A percentile compares a stretch with the other conserved stretches of the same genome.
Conservation (phyloP, 2,797 vertebrate species). For the Merluccius polli region DNA sequence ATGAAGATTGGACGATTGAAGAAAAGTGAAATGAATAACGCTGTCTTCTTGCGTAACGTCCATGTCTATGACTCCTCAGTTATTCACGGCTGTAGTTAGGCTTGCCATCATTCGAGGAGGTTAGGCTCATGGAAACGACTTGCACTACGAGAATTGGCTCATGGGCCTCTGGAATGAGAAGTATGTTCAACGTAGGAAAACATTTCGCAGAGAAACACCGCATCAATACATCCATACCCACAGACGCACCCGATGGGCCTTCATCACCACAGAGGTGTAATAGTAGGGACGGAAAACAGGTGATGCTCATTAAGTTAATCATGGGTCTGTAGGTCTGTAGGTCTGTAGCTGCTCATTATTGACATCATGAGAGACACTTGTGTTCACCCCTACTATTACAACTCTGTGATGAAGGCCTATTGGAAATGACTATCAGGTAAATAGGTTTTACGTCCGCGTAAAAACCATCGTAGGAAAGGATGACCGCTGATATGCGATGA, state of each 20-base stretch:
- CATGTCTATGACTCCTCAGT: not conserved
- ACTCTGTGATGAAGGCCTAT: not conserved
- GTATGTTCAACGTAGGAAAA: constrained; percentile 50
- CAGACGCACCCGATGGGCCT: constrained; percentile 10
- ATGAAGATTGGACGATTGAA: not conserved
- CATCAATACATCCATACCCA: constrained; percentile 6
- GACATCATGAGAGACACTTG: not conserved
- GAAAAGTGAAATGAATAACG: not conserved
- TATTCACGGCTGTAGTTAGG: not conserved
- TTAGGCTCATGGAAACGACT: not conserved
- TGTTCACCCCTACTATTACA: not conserved
- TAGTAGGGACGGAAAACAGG: not conserved
- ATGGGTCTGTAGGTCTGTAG: not conserved
- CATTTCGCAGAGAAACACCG: constrained; percentile 42
- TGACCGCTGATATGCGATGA: constrained; percentile 19
- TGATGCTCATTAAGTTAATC: not conserved
- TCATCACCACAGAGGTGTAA: constrained; percentile 5
- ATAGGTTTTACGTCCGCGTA: not conserved
- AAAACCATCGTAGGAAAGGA: not conserved
- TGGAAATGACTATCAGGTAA: not conserved
- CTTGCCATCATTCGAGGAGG: not conserved
- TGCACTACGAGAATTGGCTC: constrained; percentile 35
- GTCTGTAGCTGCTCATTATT: not conserved
- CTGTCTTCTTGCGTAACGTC: not conserved
- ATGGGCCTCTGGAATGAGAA: constrained; percentile 51